phyloP scores from a whole-genome alignment of 1,140 invertebrate species.

The Cotesia typhae region DNA sequence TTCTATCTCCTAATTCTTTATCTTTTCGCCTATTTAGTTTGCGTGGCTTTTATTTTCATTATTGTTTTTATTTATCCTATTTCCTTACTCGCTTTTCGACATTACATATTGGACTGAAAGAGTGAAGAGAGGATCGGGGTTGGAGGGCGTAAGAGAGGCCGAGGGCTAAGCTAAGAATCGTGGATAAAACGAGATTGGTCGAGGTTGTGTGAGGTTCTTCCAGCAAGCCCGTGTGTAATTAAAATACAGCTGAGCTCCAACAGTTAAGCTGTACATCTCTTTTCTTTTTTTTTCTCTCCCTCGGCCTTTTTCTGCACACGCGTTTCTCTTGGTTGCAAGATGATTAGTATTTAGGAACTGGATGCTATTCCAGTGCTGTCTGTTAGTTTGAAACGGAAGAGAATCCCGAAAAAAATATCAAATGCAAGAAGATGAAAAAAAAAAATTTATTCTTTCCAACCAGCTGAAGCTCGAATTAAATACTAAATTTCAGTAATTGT shows the following conservation, averaged over 20 bases:
- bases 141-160: constrained; percentile 39
- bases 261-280: constrained; percentile 44
- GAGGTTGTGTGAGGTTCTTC: constrained; percentile 52
- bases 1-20: constrained; percentile 30
- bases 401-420: constrained; percentile 19
- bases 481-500: not conserved
- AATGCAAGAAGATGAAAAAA: constrained; percentile 15
- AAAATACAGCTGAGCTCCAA: constrained; percentile 64
- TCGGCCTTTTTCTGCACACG: constrained; percentile 8
- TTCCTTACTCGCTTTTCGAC: constrained; percentile 40
- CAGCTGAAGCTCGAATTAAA: not conserved
- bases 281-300: constrained; percentile 28
- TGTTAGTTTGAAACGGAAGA: constrained; percentile 17
- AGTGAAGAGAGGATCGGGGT: constrained; percentile 22
- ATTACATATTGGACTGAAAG: constrained; percentile 22
- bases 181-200: constrained; percentile 47
- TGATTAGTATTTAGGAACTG: constrained; percentile 51
- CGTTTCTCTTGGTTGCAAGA: constrained; percentile 30
- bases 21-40: constrained; percentile 14
- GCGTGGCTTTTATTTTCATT: constrained; percentile 41
- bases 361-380: constrained; percentile 40
- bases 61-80: constrained; percentile 41
- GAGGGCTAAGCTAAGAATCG: constrained; percentile 14
- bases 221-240: constrained; percentile 56
- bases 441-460: not conserved